Evolutionary conservation across 1,140 invertebrate genomes (phyloP), one percentile per base, ranked within the genome.

Genomic region (Meloidogyne hapla): DNA sequence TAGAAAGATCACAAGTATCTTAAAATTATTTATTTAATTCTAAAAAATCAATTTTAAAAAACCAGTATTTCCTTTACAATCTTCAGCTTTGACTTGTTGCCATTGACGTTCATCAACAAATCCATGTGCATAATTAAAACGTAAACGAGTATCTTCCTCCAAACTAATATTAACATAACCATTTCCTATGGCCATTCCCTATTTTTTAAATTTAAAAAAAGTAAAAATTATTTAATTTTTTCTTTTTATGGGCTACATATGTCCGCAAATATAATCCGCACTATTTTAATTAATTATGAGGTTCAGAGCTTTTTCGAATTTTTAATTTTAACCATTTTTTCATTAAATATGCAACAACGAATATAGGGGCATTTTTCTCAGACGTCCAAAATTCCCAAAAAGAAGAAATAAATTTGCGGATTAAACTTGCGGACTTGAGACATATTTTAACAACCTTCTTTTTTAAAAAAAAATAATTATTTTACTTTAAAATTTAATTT

Each of bases 151-250:
- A 77, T 86, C 86, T 25, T 86, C 79, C 79, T 87, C 87, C 15
- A 86, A 63, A 69, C 82, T 80, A 70, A 82, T 84, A 75, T 86
- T 83, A 2, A 87, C 81, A 67, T 87, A 87, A 23, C 85, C 85
- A 68, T 86, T 86, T 78, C 85, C 85, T 65, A 87, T 81, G 26
- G 84, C 86, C 84, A 86, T 87, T 69, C 85, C 85, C 78, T 82
- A 70, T 40, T 81, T 40, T 21, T 25, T n/a, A 67, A 6, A n/a
- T n/a, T n/a, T n/a, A n/a, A n/a, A n/a, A n/a, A n/a, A n/a, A n/a
- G n/a, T n/a, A 25, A n/a, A 25, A 5, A 33, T 33, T 25, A n/a
- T 33, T 63, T 62, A 2, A 26, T 26, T 33, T 26, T 33, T 33
- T 33, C 33, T 6, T 33, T 33, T 4, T 33, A 8, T 33, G 33